phyloP scores from a whole-genome alignment of 2,888 invertebrate genomes.

The Syritta pipiens region DNA sequence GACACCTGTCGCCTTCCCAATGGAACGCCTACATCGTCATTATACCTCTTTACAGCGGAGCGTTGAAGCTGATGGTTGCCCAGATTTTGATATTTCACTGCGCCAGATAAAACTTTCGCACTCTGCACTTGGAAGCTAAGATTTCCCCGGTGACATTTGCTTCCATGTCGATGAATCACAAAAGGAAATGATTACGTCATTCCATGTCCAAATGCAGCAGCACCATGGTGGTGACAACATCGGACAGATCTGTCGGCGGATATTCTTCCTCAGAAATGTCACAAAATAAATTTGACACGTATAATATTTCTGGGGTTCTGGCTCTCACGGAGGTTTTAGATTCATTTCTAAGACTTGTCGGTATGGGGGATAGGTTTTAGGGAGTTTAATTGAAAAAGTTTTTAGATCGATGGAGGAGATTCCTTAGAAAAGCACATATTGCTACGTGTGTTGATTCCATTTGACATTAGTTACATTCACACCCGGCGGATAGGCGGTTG shows the following conservation, averaged over 20 bases:
- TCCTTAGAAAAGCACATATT: no score
- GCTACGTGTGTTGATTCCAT: no score
- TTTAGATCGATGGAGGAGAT: no score
- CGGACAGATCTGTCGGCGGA: not conserved
- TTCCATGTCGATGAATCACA: not conserved
- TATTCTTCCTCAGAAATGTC: not conserved
- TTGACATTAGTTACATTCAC: no score
- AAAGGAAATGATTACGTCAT: constrained; percentile 23
- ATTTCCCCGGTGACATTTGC: not conserved
- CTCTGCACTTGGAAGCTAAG: not conserved
- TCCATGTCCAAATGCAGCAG: not conserved
- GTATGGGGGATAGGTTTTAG: no score
- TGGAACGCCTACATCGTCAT: constrained; percentile 17
- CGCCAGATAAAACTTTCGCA: constrained; percentile 7
- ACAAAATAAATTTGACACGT: no score
- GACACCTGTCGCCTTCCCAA: constrained; percentile 27
- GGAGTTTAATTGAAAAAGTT: no score
- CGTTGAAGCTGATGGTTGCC: constrained; percentile 6
- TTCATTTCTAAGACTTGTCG: no score
- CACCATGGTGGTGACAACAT: no score
- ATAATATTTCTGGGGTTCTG: no score
- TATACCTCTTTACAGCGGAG: not conserved
- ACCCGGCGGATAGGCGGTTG: no score
- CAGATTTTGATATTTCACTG: constrained; percentile 1
- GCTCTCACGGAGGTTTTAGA: no score